Base-by-base conservation (phyloP, 2,888 invertebrate genomes). In the Latheticus oryzae region DNA sequence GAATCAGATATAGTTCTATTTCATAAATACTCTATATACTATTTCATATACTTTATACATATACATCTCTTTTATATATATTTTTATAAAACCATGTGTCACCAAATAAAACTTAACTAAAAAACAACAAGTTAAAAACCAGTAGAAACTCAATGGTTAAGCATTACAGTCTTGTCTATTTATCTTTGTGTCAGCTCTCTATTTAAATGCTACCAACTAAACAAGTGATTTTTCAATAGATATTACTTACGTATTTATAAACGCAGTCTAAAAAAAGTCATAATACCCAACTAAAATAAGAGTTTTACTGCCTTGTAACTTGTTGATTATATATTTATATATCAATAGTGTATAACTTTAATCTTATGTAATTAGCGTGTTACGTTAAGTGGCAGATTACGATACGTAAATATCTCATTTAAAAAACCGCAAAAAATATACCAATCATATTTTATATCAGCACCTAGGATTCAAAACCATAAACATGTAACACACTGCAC, bases 81-180 rank as follows among this genome's bases (percentile, higher is more conserved):
- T 76, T 73, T 75, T 77, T 77, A 78, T 77, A 77, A 78, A 78
- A 78, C 77, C 77, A 77, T 76, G 77, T 78, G 75, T 78, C 77
- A 78, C 77, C 78, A 78, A 76, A 71, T 74, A 74, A 76, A 75
- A 75, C 74, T 75, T 74, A 76, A 76, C 73, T 72, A 72, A 68
- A 67, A 66, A 38, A 65, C 69, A 68, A 67, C 69, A 68, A 65
- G 71, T 70, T 67, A 63, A 69, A 73, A 73, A 73, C 72, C 73
- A 72, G 74, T 69, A 69, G 70, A 68, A 64, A 69, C 65, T 64
- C 65, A n/a, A 66, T 58, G 43, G 30, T 56, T 35, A 50, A 74
- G 72, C 72, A 72, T 71, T 74, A 75, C 77, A 77, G 77, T 77
- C 77, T 77, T 57, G 35, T 76, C 75, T 77, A 73, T 66, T 28